A percentile compares a stretch with the other conserved stretches of the same genome.
Evolutionary conservation across 2,888 invertebrate species (phyloP).

Genomic region (Melieria picta): DNA sequence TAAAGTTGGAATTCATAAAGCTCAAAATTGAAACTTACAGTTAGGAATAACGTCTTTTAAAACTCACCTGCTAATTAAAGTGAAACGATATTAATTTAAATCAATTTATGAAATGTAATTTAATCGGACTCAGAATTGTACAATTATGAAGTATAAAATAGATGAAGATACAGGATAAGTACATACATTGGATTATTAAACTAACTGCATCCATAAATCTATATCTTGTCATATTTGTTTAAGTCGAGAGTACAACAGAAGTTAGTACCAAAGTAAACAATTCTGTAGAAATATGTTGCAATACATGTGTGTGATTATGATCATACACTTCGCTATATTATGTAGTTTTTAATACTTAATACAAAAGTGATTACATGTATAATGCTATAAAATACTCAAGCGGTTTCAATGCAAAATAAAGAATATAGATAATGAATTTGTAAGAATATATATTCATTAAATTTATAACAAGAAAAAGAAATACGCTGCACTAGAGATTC

Average conservation of each 20-base stretch:
- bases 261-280: too few relatives aligned
- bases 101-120: conserved; percentile 5
- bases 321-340: neutral
- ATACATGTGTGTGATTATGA: too few relatives aligned
- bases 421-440: neutral
- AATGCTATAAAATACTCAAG: conserved; percentile 2
- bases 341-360: neutral
- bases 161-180: conserved; percentile 11
- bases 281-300: too few relatives aligned
- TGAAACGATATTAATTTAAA: neutral
- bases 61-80: too few relatives aligned
- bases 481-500: neutral
- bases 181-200: conserved; percentile 17
- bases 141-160: conserved; percentile 11
- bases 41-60: too few relatives aligned
- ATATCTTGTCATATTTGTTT: neutral
- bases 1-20: too few relatives aligned
- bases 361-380: neutral
- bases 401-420: neutral
- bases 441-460: neutral
- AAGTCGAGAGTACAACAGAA: neutral
- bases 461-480: neutral
- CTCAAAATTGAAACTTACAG: too few relatives aligned
- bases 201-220: neutral
- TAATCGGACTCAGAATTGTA: neutral